A percentile compares a stretch with the other conserved stretches of the same genome.
These are phyloP conservation scores for Drosophila sturtevanti DNA, from an alignment of 1,140 invertebrate species.

Conservation along the genomic window DNA sequence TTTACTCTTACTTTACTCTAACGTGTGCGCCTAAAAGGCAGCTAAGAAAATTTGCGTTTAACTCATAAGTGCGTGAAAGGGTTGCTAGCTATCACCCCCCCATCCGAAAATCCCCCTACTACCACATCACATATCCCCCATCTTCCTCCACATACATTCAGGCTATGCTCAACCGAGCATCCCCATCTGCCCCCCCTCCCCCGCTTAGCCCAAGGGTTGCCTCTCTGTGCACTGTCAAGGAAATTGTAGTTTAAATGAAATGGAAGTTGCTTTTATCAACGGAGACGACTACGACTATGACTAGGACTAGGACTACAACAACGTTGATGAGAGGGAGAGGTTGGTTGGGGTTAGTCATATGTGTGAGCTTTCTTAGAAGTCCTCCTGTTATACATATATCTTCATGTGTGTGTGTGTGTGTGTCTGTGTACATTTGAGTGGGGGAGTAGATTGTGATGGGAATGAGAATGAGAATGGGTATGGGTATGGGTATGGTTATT, in stretches of 20 bases:
- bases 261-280: conserved; percentile 81
- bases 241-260: conserved; percentile 82
- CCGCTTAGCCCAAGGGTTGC: neutral
- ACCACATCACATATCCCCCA: conserved; percentile 16
- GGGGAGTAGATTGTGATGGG: conserved; percentile 14
- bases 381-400: conserved; percentile 16
- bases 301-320: too few relatives aligned
- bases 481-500: conserved; percentile 13
- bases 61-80: conserved; percentile 81
- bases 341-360: conserved; percentile 37
- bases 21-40: conserved; percentile 70
- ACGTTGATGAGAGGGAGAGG: neutral
- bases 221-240: conserved; percentile 72
- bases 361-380: conserved; percentile 71
- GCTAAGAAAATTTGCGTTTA: conserved; percentile 81
- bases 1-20: conserved; percentile 4
- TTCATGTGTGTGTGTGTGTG: conserved; percentile 16
- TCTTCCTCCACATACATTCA: neutral
- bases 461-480: too few relatives aligned
- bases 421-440: conserved; percentile 10
- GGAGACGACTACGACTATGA: conserved; percentile 45
- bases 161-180: neutral
- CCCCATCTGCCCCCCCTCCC: neutral
- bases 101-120: neutral
- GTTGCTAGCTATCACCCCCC: conserved; percentile 62